These are phyloP conservation scores for Cheilosia scutellata DNA, from an alignment of 2,888 invertebrate genomes.

Conservation along the genomic window DNA sequence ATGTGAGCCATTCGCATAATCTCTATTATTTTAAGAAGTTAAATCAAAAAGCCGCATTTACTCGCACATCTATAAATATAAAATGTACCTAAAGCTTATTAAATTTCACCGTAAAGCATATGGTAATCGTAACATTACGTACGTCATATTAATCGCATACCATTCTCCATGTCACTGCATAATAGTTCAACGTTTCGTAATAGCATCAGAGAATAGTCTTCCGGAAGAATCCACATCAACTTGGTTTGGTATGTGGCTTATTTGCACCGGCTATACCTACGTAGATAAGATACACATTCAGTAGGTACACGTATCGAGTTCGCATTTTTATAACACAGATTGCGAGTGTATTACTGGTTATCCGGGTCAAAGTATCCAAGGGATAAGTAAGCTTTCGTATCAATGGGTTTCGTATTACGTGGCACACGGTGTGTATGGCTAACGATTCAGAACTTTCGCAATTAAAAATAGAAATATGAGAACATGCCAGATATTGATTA, in stretches of 20 bases:
- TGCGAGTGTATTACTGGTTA: slow-evolving; percentile 27
- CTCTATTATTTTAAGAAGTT: neutral
- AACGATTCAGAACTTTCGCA: slow-evolving; percentile 33
- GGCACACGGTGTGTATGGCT: slow-evolving; percentile 9
- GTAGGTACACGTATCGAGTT: too few species aligned
- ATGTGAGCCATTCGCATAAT: neutral
- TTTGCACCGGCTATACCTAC: neutral
- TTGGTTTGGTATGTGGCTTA: slow-evolving; percentile 11
- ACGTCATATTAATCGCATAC: neutral
- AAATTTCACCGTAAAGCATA: neutral
- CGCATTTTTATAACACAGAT: too few species aligned
- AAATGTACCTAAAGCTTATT: neutral
- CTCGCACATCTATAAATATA: neutral
- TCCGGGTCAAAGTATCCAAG: slow-evolving; percentile 39
- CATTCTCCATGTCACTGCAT: slow-evolving; percentile 29
- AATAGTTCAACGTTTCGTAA: slow-evolving; percentile 57
- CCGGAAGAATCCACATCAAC: slow-evolving; percentile 55
- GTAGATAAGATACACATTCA: too few species aligned
- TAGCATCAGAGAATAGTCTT: slow-evolving; percentile 44
- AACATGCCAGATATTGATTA: too few species aligned
- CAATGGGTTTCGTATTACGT: neutral
- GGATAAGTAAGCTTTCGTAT: slow-evolving; percentile 5
- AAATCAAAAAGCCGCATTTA: neutral
- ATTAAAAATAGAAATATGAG: slow-evolving; percentile 35
- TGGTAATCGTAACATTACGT: neutral